Evolutionary conservation across 2,797 vertebrate genomes (phyloP), one percentile per base, ranked within the genome.

Genomic region (Sus cebifrons): DNA sequence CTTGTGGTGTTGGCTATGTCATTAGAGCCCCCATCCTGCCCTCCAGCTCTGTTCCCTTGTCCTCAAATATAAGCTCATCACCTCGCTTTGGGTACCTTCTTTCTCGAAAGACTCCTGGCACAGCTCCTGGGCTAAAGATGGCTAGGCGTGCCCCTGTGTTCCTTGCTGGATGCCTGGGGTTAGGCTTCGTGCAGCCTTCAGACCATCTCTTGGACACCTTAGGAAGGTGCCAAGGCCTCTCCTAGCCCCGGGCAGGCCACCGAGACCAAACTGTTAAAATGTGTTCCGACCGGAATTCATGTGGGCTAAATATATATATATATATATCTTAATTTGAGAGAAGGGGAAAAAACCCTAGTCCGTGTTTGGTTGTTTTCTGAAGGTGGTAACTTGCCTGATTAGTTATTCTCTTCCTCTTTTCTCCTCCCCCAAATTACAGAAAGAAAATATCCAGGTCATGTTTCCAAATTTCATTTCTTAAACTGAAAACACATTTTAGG

Each of bases 391-490:
- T 58, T 40, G 44, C 60, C 54, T 62, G 12, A 68, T 71, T 92
- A n/a, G 71, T 70, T 75, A 88, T 97, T 77, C 86, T 77, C 54
- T 52, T 91, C 78, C 81, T 90, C 74, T n/a, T 79, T 23, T 89
- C 78, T 96, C 52, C 68, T 91, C 89, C 29, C 75, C 81, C 68
- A 91, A 81, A 88, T 95, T 95, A 89, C 65, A 95, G 94, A 95
- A 93, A 96, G 62, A 93, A 93, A 97, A 89, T 71, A 84, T 91
- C 94, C 91, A 97, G 91, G 95, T 87, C 86, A 36, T 86, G 79
- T 94, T 97, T 96, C 95, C 91, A 88, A 91, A 70, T 95, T 91
- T 93, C 64, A 92, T 95, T 90, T 96, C 58, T 21, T 92, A 96
- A 96, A 96, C 94, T n/a, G 54, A 89, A 97, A 97, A 91, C 94